Conservation (phyloP, 2,797 vertebrate species). For the Takifugu ocellatus region DNA sequence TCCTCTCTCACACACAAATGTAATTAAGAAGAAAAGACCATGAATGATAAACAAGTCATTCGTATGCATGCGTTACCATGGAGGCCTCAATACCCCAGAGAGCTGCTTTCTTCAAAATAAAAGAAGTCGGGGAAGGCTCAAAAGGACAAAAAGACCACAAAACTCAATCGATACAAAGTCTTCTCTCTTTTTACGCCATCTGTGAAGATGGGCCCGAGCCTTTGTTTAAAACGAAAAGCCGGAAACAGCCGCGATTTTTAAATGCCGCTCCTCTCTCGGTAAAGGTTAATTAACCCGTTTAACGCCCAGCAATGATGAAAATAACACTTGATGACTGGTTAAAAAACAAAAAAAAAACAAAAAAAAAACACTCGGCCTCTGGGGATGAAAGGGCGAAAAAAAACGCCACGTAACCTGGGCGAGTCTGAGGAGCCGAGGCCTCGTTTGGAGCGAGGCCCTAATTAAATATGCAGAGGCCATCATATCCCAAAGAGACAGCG, state of each 20-base stretch:
- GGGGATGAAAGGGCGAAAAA: slow-evolving; percentile 2
- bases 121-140: slow-evolving; percentile 4
- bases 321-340: no score
- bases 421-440: neutral
- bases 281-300: no score
- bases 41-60: slow-evolving; percentile 46
- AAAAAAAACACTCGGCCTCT: neutral
- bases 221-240: no score
- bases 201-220: neutral
- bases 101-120: slow-evolving; percentile 27
- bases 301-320: no score
- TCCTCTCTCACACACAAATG: neutral
- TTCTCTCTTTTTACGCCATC: neutral
- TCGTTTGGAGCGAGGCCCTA: slow-evolving; percentile 50
- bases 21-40: slow-evolving; percentile 45
- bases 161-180: slow-evolving; percentile 42
- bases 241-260: no score
- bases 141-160: slow-evolving; percentile 12
- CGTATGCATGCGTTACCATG: slow-evolving; percentile 42
- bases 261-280: no score
- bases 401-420: no score
- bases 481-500: slow-evolving; percentile 59
- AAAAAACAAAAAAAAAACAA: no score
- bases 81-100: slow-evolving; percentile 21
- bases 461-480: slow-evolving; percentile 66